Evolutionary conservation across 2,797 vertebrate species (phyloP).

Genomic region (Eulemur mongoz): DNA sequence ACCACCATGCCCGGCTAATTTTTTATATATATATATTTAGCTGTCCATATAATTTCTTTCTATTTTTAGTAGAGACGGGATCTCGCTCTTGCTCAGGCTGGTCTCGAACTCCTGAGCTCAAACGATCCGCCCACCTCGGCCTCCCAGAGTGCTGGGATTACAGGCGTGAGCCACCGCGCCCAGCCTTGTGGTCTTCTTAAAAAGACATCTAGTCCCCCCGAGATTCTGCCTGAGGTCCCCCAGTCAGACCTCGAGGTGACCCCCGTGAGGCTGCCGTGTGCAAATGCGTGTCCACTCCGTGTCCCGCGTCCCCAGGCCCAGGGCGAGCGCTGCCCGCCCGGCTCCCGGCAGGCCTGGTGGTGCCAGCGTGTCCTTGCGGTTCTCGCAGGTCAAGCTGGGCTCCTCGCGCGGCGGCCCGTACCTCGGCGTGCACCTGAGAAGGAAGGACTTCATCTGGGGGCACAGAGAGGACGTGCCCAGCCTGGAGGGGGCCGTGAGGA

Average conservation of each 20-base stretch:
- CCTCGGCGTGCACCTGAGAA: constrained; percentile 93
- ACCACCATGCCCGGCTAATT: too few species aligned
- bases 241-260: neutral
- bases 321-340: neutral
- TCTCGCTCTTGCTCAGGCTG: too few species aligned
- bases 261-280: accelerated
- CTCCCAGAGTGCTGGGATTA: too few species aligned
- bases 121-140: too few species aligned
- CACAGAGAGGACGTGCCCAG: constrained; percentile 96
- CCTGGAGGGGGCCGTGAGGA: constrained; percentile 91
- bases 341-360: neutral
- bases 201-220: accelerated
- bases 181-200: neutral
- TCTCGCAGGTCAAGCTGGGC: constrained; percentile 88
- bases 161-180: too few species aligned
- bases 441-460: constrained; percentile 98
- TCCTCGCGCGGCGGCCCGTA: constrained; percentile 93
- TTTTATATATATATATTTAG: too few species aligned
- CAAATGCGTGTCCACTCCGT: accelerated
- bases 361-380: neutral
- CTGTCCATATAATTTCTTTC: too few species aligned
- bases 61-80: too few species aligned
- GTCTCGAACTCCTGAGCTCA: too few species aligned
- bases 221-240: neutral
- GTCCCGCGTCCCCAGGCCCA: accelerated